These are phyloP conservation scores for Drosophila baimaii DNA, from an alignment of 1,140 invertebrate genomes.

Conservation along the genomic window DNA sequence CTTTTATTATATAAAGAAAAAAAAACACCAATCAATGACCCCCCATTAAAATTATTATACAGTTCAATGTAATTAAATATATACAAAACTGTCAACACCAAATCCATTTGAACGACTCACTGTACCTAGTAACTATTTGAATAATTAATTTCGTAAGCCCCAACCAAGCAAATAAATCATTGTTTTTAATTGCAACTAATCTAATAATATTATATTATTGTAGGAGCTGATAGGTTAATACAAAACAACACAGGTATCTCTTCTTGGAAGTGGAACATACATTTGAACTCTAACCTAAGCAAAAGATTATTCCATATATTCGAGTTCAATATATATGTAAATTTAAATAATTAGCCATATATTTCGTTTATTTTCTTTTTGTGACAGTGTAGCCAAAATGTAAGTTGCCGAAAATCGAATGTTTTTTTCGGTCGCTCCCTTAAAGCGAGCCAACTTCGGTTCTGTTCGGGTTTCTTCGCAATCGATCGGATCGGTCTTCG, in stretches of 20 bases:
- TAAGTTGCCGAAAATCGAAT: conserved; percentile 40
- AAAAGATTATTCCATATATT: background rate
- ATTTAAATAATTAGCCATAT: too few relatives aligned
- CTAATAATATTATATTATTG: background rate
- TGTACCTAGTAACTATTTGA: too few relatives aligned
- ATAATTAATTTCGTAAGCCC: background rate
- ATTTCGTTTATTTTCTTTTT: background rate
- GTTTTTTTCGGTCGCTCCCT: conserved; percentile 24
- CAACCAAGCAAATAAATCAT: background rate
- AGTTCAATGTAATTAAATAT: too few relatives aligned
- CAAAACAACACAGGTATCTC: background rate
- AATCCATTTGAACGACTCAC: background rate
- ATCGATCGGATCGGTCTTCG: conserved; percentile 23
- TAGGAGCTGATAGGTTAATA: background rate
- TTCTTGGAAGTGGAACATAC: conserved; percentile 1
- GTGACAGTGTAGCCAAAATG: conserved; percentile 31
- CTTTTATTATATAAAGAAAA: too few relatives aligned
- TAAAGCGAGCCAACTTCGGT: background rate
- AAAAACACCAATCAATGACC: background rate
- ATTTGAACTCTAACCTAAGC: background rate
- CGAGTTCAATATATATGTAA: too few relatives aligned
- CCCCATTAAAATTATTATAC: background rate
- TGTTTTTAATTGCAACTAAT: background rate
- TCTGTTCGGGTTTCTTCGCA: conserved; percentile 9
- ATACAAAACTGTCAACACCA: too few relatives aligned